Percentiles rank a stretch among this genome's conserved stretches.
phyloP scores from a whole-genome alignment of 2,888 invertebrate genomes.

The Pinctada fucata region DNA sequence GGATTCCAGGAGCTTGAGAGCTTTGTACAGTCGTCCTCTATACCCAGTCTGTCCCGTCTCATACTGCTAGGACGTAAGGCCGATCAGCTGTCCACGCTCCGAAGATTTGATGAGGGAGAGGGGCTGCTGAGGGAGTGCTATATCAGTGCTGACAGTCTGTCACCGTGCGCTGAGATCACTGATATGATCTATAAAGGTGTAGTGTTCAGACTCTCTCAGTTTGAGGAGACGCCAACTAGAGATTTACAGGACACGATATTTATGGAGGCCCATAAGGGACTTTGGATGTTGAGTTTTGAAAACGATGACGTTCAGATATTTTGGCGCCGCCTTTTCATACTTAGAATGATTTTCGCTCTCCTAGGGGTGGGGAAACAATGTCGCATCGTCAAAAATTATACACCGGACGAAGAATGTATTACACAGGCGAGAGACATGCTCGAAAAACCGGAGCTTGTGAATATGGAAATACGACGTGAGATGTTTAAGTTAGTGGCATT shows the following conservation, averaged over 20 bases:
- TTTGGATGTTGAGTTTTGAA: constrained; percentile 15
- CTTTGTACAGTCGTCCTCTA: constrained; percentile 8
- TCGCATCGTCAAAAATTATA: constrained; percentile 4
- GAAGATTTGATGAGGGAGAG: constrained; percentile 7
- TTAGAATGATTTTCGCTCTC: constrained; percentile 26
- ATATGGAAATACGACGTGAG: constrained; percentile 24
- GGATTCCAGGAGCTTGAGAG: constrained; percentile 22
- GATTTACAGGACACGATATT: constrained; percentile 7
- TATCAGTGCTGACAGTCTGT: neutral
- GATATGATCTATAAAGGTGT: constrained; percentile 36
- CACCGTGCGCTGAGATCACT: constrained; percentile 23
- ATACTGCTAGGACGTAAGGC: constrained; percentile 24
- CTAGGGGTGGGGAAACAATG: constrained; percentile 34
- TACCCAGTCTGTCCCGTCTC: constrained; percentile 21
- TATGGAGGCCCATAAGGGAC: constrained; percentile 19
- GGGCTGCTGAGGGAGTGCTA: constrained; percentile 18
- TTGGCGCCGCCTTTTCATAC: constrained; percentile 19
- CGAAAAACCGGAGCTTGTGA: neutral
- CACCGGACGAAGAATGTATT: neutral
- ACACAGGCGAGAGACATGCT: constrained; percentile 17
- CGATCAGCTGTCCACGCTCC: constrained; percentile 18
- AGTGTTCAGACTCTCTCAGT: constrained; percentile 26
- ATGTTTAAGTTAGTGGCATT: constrained; percentile 26
- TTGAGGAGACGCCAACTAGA: constrained; percentile 17
- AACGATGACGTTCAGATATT: constrained; percentile 24